Base-by-base conservation (phyloP, 2,797 vertebrate species). In the Cirrhinus mrigala region DNA sequence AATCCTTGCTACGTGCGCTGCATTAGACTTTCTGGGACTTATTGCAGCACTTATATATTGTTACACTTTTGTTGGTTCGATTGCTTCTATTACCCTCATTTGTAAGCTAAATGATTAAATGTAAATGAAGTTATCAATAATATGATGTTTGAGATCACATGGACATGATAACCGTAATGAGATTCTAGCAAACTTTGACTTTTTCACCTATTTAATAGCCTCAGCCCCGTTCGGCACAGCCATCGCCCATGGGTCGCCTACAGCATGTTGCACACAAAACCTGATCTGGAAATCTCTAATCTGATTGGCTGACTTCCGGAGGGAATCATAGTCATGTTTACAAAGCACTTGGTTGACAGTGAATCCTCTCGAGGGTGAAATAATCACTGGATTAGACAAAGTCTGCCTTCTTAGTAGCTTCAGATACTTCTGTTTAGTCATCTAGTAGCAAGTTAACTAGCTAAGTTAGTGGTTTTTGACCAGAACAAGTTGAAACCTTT, bases 271-370 rank as follows among this genome's bases (percentile, higher is more conserved):
- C 40, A 79, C 44, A 44, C 22, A 62, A 20, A 79, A 64, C 40
- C 20, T 48, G 60, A 79, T 48, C n/a, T 48, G 40, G 24, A 24
- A 64, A 29, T 44, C 37, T 79, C 9, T 64, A 12, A 64, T 64
- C 58, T 79, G n/a, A 79, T 79, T 60, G 54, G 56, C 56, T 79
- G 56, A 62, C 40, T 46, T 79, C 37, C 1, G 3, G 15, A 0
- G n/a, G 77, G 58, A 64, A 48, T 79, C 40, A 79, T 18, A 46
- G 37, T 62, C 58, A 18, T 60, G 77, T 79, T 79, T 79, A 64
- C 54, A 44, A 60, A 60, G 20, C 16, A 60, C 15, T 79, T 79
- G 14, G 20, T 79, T 79, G n/a, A 60, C 56, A 79, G 22, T 18
- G 58, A 64, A 15, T 64, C 9, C 58, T 64, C 58, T 64, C 6